A percentile compares a stretch with the other conserved stretches of the same genome.
These are phyloP conservation scores for Dicroscelio sp. DNA, from an alignment of 2,888 invertebrate species.

Conservation along the genomic window DNA sequence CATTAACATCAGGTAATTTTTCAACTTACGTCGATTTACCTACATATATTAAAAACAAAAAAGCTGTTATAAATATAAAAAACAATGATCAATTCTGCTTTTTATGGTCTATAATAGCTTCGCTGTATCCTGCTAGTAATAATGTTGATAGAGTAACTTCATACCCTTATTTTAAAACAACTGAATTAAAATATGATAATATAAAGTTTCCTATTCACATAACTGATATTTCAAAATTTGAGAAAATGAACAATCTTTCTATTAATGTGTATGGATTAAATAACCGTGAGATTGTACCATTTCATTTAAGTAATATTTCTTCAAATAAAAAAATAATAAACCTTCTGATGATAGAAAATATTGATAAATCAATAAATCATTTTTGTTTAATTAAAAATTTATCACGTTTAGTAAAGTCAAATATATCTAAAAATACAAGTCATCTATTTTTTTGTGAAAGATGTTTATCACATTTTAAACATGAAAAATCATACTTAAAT, in stretches of 20 bases:
- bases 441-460: background rate
- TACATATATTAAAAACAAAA: slow-evolving; percentile 39
- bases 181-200: slow-evolving; percentile 20
- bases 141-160: background rate
- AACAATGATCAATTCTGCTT: slow-evolving; percentile 65
- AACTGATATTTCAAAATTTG: slow-evolving; percentile 53
- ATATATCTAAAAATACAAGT: slow-evolving; percentile 11
- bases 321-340: background rate
- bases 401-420: slow-evolving; percentile 32
- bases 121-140: slow-evolving; percentile 8
- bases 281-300: slow-evolving; percentile 21
- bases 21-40: slow-evolving; percentile 55
- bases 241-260: slow-evolving; percentile 52
- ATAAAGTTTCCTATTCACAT: background rate
- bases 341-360: background rate
- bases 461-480: slow-evolving; percentile 37
- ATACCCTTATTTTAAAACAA: slow-evolving; percentile 32
- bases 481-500: slow-evolving; percentile 36
- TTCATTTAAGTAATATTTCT: slow-evolving; percentile 19
- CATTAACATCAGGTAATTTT: slow-evolving; percentile 12
- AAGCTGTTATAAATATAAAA: slow-evolving; percentile 58
- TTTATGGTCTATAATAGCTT: slow-evolving; percentile 53
- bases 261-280: slow-evolving; percentile 55
- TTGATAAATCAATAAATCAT: too few relatives aligned
- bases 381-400: too few relatives aligned